Conservation (phyloP, 2,888 invertebrate species). For the Mantis religiosa region DNA sequence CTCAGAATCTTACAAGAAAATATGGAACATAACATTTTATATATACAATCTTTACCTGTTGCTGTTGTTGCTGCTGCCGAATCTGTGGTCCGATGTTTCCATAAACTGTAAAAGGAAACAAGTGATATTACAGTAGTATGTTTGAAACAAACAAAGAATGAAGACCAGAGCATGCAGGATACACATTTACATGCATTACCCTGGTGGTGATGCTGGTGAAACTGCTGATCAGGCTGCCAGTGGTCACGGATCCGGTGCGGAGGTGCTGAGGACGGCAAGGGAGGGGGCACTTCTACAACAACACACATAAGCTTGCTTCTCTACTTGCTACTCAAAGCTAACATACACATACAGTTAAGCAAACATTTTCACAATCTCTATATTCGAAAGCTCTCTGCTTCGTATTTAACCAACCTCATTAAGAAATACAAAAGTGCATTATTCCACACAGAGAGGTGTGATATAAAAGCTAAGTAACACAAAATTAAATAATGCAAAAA, state of each 20-base stretch:
- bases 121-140: neutral
- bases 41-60: conserved; percentile 25
- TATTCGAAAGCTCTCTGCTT: too few relatives aligned
- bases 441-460: too few relatives aligned
- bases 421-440: too few relatives aligned
- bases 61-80: conserved; percentile 45
- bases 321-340: neutral
- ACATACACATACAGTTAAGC: neutral
- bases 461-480: neutral
- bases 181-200: neutral
- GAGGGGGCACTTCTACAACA: conserved; percentile 53
- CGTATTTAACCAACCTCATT: too few relatives aligned
- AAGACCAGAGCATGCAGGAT: neutral
- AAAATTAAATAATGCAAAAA: neutral
- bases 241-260: conserved; percentile 11
- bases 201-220: neutral
- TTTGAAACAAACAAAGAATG: neutral
- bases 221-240: conserved; percentile 9
- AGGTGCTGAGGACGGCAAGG: conserved; percentile 55
- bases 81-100: conserved; percentile 42
- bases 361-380: neutral
- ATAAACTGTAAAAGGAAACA: conserved; percentile 43
- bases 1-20: neutral
- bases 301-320: neutral
- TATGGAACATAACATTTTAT: neutral